Conservation (phyloP, 2,113 vertebrate genomes). For the Plectropomus leopardus region DNA sequence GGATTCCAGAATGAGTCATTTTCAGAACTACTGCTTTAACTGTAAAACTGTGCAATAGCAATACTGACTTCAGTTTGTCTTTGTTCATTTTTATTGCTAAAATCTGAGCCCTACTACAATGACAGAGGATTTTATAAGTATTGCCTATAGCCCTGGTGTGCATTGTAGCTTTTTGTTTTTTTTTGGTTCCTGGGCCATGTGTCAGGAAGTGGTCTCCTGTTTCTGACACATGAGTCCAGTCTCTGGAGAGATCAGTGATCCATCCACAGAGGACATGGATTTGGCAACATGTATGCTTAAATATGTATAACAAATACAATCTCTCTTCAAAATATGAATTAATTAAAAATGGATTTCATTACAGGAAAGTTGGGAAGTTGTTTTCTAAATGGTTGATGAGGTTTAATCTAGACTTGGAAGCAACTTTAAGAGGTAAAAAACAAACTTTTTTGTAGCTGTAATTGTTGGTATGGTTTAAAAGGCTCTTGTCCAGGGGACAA, state of each 20-base stretch:
- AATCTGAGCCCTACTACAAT: too few relatives aligned
- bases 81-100: too few relatives aligned
- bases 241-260: background rate
- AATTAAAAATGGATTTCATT: background rate
- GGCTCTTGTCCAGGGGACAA: background rate
- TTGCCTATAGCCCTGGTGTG: too few relatives aligned
- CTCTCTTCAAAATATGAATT: background rate
- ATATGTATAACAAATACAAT: background rate
- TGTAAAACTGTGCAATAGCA: too few relatives aligned
- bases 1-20: too few relatives aligned
- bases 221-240: background rate
- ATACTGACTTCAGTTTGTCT: too few relatives aligned
- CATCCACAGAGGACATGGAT: background rate
- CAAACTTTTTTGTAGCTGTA: background rate
- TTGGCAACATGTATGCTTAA: background rate
- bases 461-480: background rate
- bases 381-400: background rate
- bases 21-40: too few relatives aligned
- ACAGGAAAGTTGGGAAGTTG: background rate
- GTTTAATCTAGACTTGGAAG: background rate
- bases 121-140: background rate
- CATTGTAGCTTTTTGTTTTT: background rate
- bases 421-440: too few relatives aligned
- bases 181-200: conserved; percentile 1
- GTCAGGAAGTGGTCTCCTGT: conserved; percentile 18